Base-by-base conservation (phyloP, 2,113 vertebrate species). In the Polyodon spathula region DNA sequence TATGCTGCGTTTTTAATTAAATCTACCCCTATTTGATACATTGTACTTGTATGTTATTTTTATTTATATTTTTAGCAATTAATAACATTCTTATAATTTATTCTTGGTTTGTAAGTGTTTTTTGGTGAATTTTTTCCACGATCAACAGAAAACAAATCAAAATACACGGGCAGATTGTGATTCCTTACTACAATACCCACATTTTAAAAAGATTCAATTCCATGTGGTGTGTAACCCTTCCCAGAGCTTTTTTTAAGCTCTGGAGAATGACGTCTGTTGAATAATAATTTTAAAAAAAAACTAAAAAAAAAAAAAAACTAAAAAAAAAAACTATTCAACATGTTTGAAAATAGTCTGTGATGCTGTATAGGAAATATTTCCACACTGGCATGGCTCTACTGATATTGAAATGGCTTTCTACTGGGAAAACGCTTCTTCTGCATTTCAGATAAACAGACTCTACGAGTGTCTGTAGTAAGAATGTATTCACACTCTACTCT, bases 381-480 rank as follows among this genome's bases (percentile, higher is more conserved):
- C 8, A 11, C 8, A 38, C 40, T 17, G 12, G 11, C 37, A 48
- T 9, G 17, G 58, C 38, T 14, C 58, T 11, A 16, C 14, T 60
- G 11, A 52, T 52, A 61, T 61, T 61, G 59, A 61, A 52, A 61
- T 39, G 7, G 46, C 48, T 53, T 61, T 61, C 38, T 39, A 27
- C 52, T 44, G 40, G 59, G n/a, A 61, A 61, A 61, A 53, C 52
- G 50, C 59, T 61, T 52, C 58, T 51, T 37, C 37, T 8, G 58
- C 58, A 60, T 27, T 60, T 60, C 58, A 60, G 58, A 60, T 60
- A 61, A 12, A 40, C 37, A 27, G 46, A 40, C 8, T 54, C 41
- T 59, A 54, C 27, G 48, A 66, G 59, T 61, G 44, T 61, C 64
- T 37, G 59, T 55, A 61, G 43, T 55, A 61, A 56, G 59, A 27